Conservation (phyloP, 2,888 invertebrate species). For the Ischnura elegans region DNA sequence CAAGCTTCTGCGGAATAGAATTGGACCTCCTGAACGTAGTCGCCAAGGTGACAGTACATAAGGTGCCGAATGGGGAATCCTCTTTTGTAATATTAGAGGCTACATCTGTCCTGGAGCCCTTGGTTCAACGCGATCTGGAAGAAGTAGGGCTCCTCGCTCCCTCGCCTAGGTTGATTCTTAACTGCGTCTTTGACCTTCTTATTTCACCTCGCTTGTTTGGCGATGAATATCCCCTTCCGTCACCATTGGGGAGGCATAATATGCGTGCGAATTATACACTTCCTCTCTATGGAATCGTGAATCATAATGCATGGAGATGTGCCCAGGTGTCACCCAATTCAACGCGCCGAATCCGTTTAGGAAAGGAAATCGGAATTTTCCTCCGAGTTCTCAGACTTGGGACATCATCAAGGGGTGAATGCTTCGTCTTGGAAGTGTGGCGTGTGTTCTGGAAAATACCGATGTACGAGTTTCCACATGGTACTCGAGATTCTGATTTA, state of each 20-base stretch:
- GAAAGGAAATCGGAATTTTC: not conserved
- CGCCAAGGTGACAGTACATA: too few species aligned
- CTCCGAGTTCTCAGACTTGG: not conserved
- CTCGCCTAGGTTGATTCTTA: not conserved
- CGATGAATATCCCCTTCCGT: not conserved
- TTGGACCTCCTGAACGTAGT: too few species aligned
- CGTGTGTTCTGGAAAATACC: too few species aligned
- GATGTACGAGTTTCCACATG: too few species aligned
- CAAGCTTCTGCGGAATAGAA: too few species aligned
- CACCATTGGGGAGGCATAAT: too few species aligned
- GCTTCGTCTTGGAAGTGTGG: too few species aligned
- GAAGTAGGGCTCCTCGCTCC: not conserved
- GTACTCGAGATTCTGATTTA: too few species aligned
- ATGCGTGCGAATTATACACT: not conserved
- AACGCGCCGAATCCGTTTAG: not conserved
- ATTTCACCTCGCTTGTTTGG: too few species aligned
- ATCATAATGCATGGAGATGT: not conserved
- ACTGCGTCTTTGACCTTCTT: not conserved
- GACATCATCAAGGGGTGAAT: not conserved
- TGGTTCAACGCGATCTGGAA: not conserved
- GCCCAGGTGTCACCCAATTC: not conserved
- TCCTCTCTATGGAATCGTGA: not conserved
- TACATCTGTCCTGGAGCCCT: too few species aligned
- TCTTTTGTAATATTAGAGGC: too few species aligned
- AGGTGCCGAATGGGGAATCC: too few species aligned